Evolutionary conservation across 2,113 vertebrate species (phyloP).

Genomic region (Puma concolor): DNA sequence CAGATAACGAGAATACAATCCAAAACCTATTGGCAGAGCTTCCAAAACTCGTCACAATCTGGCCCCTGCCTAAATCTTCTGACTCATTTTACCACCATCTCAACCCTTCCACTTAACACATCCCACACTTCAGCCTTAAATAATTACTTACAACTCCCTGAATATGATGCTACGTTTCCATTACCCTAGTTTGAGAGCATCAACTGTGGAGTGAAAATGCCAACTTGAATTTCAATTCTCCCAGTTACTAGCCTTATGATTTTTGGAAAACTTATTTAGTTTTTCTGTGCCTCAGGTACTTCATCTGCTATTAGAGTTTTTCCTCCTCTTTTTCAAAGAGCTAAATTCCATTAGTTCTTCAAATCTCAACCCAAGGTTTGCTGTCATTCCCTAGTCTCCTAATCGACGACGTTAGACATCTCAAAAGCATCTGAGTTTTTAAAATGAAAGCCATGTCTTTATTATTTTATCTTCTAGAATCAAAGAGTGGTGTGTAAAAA

Average conservation of each 20-base stretch:
- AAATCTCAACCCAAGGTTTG: background rate
- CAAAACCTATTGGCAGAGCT: background rate
- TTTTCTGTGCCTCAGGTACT: background rate
- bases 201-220: background rate
- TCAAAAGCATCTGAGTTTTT: background rate
- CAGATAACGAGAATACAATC: background rate
- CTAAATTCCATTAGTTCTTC: background rate
- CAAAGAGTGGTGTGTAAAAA: background rate
- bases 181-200: background rate
- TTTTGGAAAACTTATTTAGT: background rate
- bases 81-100: background rate
- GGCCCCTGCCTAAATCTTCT: background rate
- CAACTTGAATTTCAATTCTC: background rate
- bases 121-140: conserved; percentile 12
- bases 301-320: background rate
- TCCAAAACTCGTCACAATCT: background rate
- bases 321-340: background rate
- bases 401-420: background rate
- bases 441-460: background rate
- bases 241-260: background rate
- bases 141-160: background rate
- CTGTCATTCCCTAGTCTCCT: background rate
- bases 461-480: conserved; percentile 1
- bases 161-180: background rate
- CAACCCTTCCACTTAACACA: background rate